A percentile compares a stretch with the other conserved stretches of the same genome.
phyloP scores from a whole-genome alignment of 2,888 invertebrate species.

The Acrocera orbiculus region DNA sequence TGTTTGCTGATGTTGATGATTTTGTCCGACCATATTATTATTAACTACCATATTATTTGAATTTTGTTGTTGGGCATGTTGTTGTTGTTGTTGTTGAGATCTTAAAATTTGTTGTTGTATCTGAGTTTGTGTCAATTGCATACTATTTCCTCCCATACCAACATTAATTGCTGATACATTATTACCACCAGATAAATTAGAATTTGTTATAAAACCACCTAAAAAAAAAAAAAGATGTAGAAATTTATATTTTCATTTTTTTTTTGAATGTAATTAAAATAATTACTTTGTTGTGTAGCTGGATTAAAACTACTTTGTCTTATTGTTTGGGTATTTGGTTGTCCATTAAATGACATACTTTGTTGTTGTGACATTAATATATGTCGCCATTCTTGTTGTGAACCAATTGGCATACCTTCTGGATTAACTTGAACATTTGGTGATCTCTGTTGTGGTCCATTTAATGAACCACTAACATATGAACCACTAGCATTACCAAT shows the following conservation, averaged over 20 bases:
- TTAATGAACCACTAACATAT: slow-evolving; percentile 23
- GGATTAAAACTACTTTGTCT: slow-evolving; percentile 27
- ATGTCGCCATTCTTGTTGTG: slow-evolving; percentile 30
- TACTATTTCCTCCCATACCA: slow-evolving; percentile 15
- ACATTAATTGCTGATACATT: slow-evolving; percentile 8
- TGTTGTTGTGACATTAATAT: slow-evolving; percentile 34
- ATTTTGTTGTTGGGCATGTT: slow-evolving; percentile 12
- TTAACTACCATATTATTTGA: slow-evolving; percentile 27
- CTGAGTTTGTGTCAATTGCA: slow-evolving; percentile 32
- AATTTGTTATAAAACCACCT: slow-evolving; percentile 22
- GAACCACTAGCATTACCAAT: slow-evolving; percentile 22
- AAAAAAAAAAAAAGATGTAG: slow-evolving; percentile 1
- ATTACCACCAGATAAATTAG: slow-evolving; percentile 9
- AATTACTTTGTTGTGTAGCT: slow-evolving; percentile 16
- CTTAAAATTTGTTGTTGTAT: slow-evolving; percentile 35
- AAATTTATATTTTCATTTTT: background rate
- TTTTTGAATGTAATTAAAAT: background rate
- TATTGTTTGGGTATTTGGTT: slow-evolving; percentile 21
- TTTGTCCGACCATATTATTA: slow-evolving; percentile 6
- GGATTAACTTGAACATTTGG: slow-evolving; percentile 41
- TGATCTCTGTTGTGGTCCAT: slow-evolving; percentile 34
- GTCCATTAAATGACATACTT: slow-evolving; percentile 22
- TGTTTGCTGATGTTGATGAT: slow-evolving; percentile 10
- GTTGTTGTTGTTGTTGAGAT: slow-evolving; percentile 24
- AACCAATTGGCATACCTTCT: slow-evolving; percentile 35